Evolutionary conservation across 2,797 vertebrate species (phyloP), one percentile per base, ranked within the genome.

Genomic region (Ptychadena robeensis): DNA sequence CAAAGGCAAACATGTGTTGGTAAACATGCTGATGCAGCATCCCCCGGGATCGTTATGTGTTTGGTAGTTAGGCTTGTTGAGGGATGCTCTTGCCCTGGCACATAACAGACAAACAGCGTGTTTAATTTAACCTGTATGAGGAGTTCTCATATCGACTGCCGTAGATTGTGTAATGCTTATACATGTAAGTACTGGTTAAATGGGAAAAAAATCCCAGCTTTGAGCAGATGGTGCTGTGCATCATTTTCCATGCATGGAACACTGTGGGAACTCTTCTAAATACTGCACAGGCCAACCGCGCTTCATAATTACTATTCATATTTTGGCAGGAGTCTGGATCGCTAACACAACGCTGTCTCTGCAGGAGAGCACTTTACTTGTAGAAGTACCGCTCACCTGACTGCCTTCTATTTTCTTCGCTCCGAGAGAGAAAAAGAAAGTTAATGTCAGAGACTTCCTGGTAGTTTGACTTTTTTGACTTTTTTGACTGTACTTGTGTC

Each of bases 271-370:
- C 57, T 86, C n/a, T 75, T 80, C 79, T 68, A 68, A 82, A 88
- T 80, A 69, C 38, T 15, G 28, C 77, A 3, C 27, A 40, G 64
- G 34, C 27, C 34, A 70, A 11, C n/a, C 71, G 35, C 59, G 80
- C 86, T 85, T 86, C 38, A 65, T 77, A 73, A 81, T 83, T 75
- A 71, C 35, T 79, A 76, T 85, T 78, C 73, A 87, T 27, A 79
- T 31, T 59, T 71, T 82, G 65, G 76, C 4, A 85, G 65, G 79
- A 79, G 86, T 61, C 32, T 63, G 48, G 25, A 69, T 70, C 77
- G 18, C 77, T 80, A 69, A 80, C 69, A 84, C 63, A 73, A 40
- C 11, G 2, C 27, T 73, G 74, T 12, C 59, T 66, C 80, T 71
- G 64, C 65, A n/a, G 70, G 86, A 65, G 22, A 73, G 34, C 44